Conservation (phyloP, 2,888 invertebrate genomes). For the Ypsolopha scabrella region DNA sequence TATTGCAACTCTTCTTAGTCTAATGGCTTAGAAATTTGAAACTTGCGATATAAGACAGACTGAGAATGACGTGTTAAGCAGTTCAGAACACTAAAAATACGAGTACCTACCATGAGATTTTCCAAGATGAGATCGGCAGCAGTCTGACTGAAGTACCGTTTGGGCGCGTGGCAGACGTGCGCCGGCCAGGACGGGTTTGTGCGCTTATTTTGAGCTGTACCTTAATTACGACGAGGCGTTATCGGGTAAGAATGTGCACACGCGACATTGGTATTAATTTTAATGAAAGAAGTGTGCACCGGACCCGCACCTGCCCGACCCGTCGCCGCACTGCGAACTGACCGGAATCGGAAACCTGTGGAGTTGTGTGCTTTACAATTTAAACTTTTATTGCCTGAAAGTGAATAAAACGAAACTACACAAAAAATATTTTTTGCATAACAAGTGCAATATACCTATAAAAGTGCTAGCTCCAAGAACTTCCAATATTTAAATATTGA, state of each 20-base stretch:
- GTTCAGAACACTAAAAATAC: not conserved
- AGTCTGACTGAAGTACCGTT: slow-evolving; percentile 6
- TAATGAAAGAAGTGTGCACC: slow-evolving; percentile 69
- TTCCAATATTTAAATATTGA: no score
- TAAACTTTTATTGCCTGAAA: no score
- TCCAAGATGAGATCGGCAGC: not conserved
- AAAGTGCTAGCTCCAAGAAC: no score
- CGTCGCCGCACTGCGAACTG: slow-evolving; percentile 46
- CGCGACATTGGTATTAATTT: slow-evolving; percentile 71
- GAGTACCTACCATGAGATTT: no score
- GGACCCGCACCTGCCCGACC: slow-evolving; percentile 54
- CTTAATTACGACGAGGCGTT: slow-evolving; percentile 68
- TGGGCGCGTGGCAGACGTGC: slow-evolving; percentile 49
- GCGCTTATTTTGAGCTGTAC: slow-evolving; percentile 39
- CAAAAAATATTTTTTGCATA: no score
- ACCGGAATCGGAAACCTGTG: slow-evolving; percentile 17
- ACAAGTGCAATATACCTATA: no score
- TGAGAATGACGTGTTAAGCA: not conserved
- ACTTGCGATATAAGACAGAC: no score
- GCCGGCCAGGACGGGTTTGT: slow-evolving; percentile 36
- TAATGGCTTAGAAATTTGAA: no score
- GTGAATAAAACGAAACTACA: no score
- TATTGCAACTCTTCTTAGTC: no score
- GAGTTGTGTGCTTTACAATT: slow-evolving; percentile 11
- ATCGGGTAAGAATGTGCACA: slow-evolving; percentile 70